A percentile compares a stretch with the other conserved stretches of the same genome.
These are phyloP conservation scores for Gerosis bhagava DNA, from an alignment of 2,888 invertebrate genomes.

Conservation along the genomic window DNA sequence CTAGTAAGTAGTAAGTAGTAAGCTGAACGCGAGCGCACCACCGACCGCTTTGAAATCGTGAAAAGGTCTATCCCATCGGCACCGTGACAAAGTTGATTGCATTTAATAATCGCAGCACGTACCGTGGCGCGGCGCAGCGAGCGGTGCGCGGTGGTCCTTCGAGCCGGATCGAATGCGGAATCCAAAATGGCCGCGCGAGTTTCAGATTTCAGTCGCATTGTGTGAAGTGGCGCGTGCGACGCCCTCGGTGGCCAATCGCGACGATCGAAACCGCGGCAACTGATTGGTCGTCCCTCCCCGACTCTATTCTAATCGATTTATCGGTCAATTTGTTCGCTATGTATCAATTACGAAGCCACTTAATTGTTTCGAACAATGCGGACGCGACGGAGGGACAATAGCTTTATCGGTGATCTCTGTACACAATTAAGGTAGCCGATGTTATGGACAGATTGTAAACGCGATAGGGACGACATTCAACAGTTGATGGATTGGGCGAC, in stretches of 20 bases:
- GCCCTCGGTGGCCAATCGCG: slow-evolving; percentile 45
- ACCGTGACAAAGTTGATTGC: slow-evolving; percentile 8
- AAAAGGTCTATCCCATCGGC: background rate
- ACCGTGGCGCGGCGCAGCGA: slow-evolving; percentile 9
- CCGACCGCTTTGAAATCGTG: no score
- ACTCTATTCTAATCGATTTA: slow-evolving; percentile 54
- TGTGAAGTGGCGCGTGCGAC: slow-evolving; percentile 52
- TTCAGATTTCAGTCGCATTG: slow-evolving; percentile 60
- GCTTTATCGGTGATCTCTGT: slow-evolving; percentile 13
- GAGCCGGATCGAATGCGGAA: slow-evolving; percentile 47
- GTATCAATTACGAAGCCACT: slow-evolving; percentile 44
- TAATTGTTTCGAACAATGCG: slow-evolving; percentile 42
- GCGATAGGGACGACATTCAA: slow-evolving; percentile 7
- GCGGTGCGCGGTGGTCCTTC: slow-evolving; percentile 33
- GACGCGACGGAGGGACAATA: slow-evolving; percentile 13
- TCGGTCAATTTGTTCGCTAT: slow-evolving; percentile 65
- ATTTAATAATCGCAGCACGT: slow-evolving; percentile 16
- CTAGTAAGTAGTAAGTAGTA: no score
- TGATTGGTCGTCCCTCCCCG: no score
- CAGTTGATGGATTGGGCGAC: slow-evolving; percentile 8
- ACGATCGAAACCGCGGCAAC: no score
- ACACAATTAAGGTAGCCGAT: slow-evolving; percentile 23
- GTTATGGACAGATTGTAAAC: slow-evolving; percentile 14
- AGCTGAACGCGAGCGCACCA: no score
- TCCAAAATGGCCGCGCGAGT: slow-evolving; percentile 38